These are phyloP conservation scores for Conus canariensis DNA, from an alignment of 2,888 invertebrate genomes.

Conservation along the genomic window DNA sequence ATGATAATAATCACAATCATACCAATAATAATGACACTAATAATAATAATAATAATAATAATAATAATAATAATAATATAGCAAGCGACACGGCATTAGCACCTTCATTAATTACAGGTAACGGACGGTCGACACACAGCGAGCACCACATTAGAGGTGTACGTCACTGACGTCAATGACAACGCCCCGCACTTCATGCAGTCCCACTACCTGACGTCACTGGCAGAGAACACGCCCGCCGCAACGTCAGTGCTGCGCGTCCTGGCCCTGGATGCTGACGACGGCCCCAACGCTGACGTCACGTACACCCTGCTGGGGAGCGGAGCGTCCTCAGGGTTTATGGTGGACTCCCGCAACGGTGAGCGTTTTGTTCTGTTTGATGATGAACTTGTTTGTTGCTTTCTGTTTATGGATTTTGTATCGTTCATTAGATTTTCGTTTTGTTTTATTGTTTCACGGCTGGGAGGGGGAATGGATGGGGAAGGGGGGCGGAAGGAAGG, in stretches of 20 bases:
- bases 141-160: constrained; percentile 87
- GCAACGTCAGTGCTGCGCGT: constrained; percentile 82
- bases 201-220: constrained; percentile 75
- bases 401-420: neutral
- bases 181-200: constrained; percentile 92
- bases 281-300: constrained; percentile 84
- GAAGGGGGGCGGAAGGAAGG: no score
- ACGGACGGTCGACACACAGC: constrained; percentile 94
- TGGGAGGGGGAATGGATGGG: no score
- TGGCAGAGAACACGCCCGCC: constrained; percentile 84
- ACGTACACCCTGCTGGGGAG: constrained; percentile 88
- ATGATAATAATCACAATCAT: no score
- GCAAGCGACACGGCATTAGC: no score
- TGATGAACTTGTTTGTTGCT: no score
- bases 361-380: neutral
- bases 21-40: no score
- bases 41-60: no score
- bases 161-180: constrained; percentile 95
- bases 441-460: no score
- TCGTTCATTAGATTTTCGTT: neutral
- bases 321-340: constrained; percentile 84
- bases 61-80: no score
- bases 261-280: constrained; percentile 81
- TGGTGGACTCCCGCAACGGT: constrained; percentile 86
- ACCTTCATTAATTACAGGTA: constrained; percentile 81